Percentiles rank a stretch among this genome's conserved stretches.
phyloP scores from a whole-genome alignment of 1,140 invertebrate species.

The Drosophila persimilis region DNA sequence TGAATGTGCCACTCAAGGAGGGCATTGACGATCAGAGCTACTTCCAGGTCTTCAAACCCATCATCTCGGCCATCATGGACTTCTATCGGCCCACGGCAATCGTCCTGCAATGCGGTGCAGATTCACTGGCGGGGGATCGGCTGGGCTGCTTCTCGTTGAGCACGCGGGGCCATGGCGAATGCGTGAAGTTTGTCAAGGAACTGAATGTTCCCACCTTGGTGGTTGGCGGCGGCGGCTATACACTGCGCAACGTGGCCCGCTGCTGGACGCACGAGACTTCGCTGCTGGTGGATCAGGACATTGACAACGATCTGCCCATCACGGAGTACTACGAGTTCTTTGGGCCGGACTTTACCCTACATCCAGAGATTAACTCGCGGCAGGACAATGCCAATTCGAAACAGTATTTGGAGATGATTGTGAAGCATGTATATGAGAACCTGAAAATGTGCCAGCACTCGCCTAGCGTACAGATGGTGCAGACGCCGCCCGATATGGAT shows the following conservation, averaged over 20 bases:
- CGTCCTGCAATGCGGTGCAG: constrained; percentile 98
- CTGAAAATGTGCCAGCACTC: constrained; percentile 95
- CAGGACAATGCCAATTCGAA: constrained; percentile 96
- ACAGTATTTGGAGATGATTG: constrained; percentile 94
- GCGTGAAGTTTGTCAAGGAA: constrained; percentile 97
- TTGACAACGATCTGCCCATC: constrained; percentile 96
- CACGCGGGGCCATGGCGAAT: constrained; percentile 94
- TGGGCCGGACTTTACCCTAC: constrained; percentile 96
- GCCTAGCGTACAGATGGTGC: constrained; percentile 96
- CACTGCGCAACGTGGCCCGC: constrained; percentile 97
- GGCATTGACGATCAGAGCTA: constrained; percentile 98
- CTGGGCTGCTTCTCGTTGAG: constrained; percentile 86
- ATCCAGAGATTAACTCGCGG: constrained; percentile 91
- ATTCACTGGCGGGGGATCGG: constrained; percentile 97
- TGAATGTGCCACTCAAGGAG: constrained; percentile 98
- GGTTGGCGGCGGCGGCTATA: constrained; percentile 94
- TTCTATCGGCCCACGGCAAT: constrained; percentile 98
- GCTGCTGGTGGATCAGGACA: constrained; percentile 94
- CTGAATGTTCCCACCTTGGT: constrained; percentile 97
- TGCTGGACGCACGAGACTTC: constrained; percentile 99
- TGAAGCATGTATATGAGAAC: constrained; percentile 93
- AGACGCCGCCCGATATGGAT: constrained; percentile 91
- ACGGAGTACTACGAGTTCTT: constrained; percentile 98
- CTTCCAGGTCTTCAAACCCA: constrained; percentile 96
- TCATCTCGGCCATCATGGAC: constrained; percentile 97